Evolutionary conservation across 2,113 vertebrate genomes (phyloP).

Genomic region (Nymphicus hollandicus): DNA sequence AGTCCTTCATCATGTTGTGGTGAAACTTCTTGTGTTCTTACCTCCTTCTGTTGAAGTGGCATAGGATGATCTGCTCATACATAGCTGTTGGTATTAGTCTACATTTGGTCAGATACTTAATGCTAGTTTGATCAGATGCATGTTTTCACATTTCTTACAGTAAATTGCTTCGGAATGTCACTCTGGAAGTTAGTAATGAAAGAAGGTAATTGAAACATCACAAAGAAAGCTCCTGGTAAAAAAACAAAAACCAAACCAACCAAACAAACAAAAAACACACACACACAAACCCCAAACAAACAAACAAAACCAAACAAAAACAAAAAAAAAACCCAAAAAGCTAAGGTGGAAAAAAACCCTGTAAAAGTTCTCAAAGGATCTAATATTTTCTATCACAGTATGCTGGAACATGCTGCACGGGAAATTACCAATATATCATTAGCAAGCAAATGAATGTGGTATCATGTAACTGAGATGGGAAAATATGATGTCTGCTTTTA

Average conservation of each 20-base stretch:
- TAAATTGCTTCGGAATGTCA: not conserved
- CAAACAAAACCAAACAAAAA: no score
- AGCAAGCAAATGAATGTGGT: not conserved
- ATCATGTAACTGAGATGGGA: not conserved
- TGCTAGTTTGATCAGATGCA: not conserved
- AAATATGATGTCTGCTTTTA: not conserved
- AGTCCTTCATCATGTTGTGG: not conserved
- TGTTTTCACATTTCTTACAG: not conserved
- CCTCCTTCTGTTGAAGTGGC: not conserved
- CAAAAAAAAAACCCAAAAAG: not conserved
- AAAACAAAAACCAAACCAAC: not conserved
- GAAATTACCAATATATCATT: not conserved
- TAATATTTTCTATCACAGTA: not conserved
- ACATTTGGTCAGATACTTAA: not conserved
- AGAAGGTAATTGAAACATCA: not conserved
- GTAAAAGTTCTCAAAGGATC: not conserved
- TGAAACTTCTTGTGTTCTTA: not conserved
- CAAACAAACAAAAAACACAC: not conserved
- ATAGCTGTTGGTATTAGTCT: not conserved
- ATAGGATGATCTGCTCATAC: not conserved
- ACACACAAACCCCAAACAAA: no score
- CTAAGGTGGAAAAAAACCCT: rapidly evolving
- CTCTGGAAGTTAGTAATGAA: not conserved
- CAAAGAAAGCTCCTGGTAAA: not conserved
- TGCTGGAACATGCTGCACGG: not conserved